Conservation (phyloP, 2,797 vertebrate species). For the Buphagus erythrorhynchus region DNA sequence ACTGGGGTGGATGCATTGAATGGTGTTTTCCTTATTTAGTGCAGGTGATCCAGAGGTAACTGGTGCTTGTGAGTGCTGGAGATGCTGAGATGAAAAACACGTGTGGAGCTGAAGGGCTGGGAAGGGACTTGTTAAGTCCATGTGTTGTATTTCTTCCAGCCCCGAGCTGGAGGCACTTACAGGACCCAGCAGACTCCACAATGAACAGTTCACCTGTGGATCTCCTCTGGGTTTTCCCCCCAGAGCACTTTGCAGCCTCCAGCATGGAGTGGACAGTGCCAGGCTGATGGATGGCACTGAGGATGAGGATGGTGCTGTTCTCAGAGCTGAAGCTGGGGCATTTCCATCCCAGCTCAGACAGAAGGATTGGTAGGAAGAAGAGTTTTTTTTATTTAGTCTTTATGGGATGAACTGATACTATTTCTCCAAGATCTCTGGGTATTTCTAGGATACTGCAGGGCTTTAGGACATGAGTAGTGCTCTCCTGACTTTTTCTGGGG, state of each 20-base stretch:
- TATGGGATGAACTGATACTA: background rate
- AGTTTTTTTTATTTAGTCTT: background rate
- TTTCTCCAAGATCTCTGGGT: background rate
- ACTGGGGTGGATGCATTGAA: background rate
- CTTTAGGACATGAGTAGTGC: background rate
- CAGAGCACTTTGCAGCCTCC: background rate
- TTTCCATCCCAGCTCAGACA: background rate
- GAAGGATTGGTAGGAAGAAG: background rate
- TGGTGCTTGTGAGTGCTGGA: background rate
- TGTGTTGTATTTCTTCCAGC: background rate
- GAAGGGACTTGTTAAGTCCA: conserved; percentile 5
- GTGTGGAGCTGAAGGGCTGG: background rate
- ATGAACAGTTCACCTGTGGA: background rate
- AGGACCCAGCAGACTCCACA: background rate
- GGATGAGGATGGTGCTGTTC: background rate
- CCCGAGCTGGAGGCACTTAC: background rate
- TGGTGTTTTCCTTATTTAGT: background rate
- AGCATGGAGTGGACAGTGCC: background rate
- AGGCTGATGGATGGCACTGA: background rate
- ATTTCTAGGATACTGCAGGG: background rate
- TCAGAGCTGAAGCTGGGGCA: background rate
- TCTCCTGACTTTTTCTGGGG: background rate
- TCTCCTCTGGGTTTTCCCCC: background rate
- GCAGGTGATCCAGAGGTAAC: conserved; percentile 12
- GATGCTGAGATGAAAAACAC: conserved; percentile 37